Percentiles rank a stretch among this genome's conserved stretches.
These are phyloP conservation scores for Spodoptera littoralis DNA, from an alignment of 2,888 invertebrate species.

Conservation along the genomic window DNA sequence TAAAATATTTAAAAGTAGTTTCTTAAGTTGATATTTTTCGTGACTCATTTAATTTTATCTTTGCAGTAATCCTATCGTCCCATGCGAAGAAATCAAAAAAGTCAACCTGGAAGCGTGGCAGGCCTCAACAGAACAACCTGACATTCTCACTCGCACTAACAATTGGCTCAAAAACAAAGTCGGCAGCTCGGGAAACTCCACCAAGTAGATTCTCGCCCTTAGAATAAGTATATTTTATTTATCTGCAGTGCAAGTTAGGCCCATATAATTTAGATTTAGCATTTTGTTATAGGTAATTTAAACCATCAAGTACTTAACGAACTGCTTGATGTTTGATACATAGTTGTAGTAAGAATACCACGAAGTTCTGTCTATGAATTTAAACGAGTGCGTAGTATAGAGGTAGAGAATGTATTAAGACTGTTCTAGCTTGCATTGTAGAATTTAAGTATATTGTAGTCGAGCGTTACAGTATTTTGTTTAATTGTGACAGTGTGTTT, in stretches of 20 bases:
- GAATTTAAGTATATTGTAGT: conserved; percentile 43
- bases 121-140: conserved; percentile 75
- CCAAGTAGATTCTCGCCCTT: conserved; percentile 65
- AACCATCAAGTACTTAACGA: conserved; percentile 37
- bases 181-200: conserved; percentile 67
- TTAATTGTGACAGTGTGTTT: conserved; percentile 59
- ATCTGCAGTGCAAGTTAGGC: conserved; percentile 40
- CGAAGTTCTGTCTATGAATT: conserved; percentile 29
- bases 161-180: conserved; percentile 85
- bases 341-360: conserved; percentile 11
- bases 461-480: conserved; percentile 75
- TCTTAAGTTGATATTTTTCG: neutral
- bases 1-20: neutral
- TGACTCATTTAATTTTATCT: conserved; percentile 19
- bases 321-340: conserved; percentile 24
- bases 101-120: conserved; percentile 83
- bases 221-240: conserved; percentile 24
- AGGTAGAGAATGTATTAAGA: conserved; percentile 40
- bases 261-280: conserved; percentile 37
- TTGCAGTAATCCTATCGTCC: conserved; percentile 87
- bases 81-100: conserved; percentile 86
- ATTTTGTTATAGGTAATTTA: conserved; percentile 19
- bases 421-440: conserved; percentile 55
- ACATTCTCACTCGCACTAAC: conserved; percentile 82
- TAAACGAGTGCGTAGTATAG: conserved; percentile 19